Evolutionary conservation across 2,888 invertebrate species (phyloP), one percentile per base, ranked within the genome.

Genomic region (Caenorhabditis japonica): DNA sequence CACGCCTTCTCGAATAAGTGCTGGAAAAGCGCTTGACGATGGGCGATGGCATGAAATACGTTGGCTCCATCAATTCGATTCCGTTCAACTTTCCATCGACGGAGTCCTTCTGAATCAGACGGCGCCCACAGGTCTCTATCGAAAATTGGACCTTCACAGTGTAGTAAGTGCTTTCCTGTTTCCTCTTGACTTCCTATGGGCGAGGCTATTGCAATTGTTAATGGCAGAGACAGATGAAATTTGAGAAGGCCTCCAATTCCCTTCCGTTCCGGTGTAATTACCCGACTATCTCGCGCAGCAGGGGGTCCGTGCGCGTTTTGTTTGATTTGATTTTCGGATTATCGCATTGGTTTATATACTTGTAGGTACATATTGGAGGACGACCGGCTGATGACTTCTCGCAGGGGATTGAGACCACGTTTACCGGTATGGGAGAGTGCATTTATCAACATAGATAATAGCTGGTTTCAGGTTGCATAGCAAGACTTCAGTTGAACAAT

Each of bases 1-100:
- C 17, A 77, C 83, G 1, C 80, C 79, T 1, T 75, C 79, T 13
- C 27, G 70, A 23, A 84, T 86, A 25, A 76, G 77, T n/a, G 86
- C 79, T 13, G 86, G 86, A 8, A 62, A 76, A 34, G 84, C 86
- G 1, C 60, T 86, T 36, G 83, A 86, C 53, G 86, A 86, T 59
- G 86, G 86, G 4, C 66, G 81, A 55, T 86, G 86, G 86, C 86
- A 86, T 60, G 84, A 84, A 56, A 52, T 85, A 43, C 71, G 82
- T 15, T 86, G 86, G 86, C 70, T 81, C 7, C 86, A 86, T 58
- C 86, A 86, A 47, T 85, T 86, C 61, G 86, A 86, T 47, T 83
- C 83, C 12, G 86, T 86, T 15, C 79, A 86, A 60, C 59, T 80
- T 19, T 71, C 73, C 27, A 79, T 86, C 30, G 86, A 86, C 59